Conservation (phyloP, 1,140 invertebrate species). For the Antheraea pernyi region DNA sequence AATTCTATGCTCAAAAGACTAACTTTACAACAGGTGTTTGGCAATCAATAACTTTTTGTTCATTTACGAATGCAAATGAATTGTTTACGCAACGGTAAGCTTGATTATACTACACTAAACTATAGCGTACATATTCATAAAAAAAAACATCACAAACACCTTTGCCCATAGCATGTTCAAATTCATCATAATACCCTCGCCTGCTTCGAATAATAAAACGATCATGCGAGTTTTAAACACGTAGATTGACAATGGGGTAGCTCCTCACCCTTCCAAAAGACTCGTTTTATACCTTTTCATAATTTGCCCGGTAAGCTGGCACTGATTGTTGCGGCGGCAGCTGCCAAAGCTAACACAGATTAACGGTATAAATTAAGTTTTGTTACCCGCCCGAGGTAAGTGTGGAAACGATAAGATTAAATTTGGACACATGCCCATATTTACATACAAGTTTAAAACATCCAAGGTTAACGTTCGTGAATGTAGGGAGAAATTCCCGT, state of each 20-base stretch:
- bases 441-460: constrained; percentile 17
- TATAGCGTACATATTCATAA: no score
- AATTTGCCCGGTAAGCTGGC: constrained; percentile 72
- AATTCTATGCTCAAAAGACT: no score
- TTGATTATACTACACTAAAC: no score
- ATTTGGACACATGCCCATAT: constrained; percentile 21
- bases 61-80: no score
- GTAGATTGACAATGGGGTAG: constrained; percentile 61
- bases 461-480: constrained; percentile 16
- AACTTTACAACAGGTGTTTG: no score
- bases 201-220: constrained; percentile 64
- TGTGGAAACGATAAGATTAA: constrained; percentile 45
- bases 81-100: no score
- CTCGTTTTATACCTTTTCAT: constrained; percentile 78
- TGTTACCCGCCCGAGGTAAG: constrained; percentile 43
- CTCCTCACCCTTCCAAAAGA: constrained; percentile 70
- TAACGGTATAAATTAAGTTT: constrained; percentile 57
- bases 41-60: no score
- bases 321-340: constrained; percentile 69
- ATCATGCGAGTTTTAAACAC: constrained; percentile 62
- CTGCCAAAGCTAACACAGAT: constrained; percentile 61
- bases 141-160: background rate
- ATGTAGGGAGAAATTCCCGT: background rate
- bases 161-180: background rate
- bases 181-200: constrained; percentile 47